Percentiles rank a stretch among this genome's conserved stretches.
phyloP scores from a whole-genome alignment of 2,113 vertebrate genomes.

The Marmota flaviventris region DNA sequence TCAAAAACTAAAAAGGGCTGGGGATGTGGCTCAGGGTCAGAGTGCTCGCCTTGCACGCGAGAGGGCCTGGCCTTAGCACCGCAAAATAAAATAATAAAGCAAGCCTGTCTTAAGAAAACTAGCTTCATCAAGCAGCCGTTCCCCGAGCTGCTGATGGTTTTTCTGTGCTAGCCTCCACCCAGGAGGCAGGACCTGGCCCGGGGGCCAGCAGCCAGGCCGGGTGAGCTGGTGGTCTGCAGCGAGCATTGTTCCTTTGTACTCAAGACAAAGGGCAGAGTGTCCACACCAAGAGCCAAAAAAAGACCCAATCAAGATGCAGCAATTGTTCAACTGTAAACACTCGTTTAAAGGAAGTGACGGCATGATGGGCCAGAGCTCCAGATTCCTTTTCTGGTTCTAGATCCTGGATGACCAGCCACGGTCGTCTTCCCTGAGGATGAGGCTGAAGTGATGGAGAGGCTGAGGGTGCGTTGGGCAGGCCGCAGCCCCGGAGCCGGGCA shows the following conservation, averaged over 20 bases:
- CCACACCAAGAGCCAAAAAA: conserved; percentile 41
- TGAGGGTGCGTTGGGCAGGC: too few relatives aligned
- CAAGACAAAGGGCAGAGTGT: conserved; percentile 56
- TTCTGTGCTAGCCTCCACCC: neutral
- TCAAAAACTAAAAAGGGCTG: neutral
- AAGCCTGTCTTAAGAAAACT: neutral
- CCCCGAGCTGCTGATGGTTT: neutral
- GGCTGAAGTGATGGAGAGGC: too few relatives aligned
- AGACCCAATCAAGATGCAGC: neutral
- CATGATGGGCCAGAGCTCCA: neutral
- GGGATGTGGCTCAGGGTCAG: neutral
- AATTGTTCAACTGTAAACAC: conserved; percentile 45
- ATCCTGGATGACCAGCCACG: neutral
- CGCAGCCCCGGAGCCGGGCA: too few relatives aligned
- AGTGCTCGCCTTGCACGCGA: accelerated
- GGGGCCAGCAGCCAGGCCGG: too few relatives aligned
- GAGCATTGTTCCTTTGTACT: neutral
- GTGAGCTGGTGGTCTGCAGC: too few relatives aligned
- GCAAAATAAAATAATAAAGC: too few relatives aligned
- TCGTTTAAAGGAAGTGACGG: neutral
- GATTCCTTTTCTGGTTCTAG: neutral
- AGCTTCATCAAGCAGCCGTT: neutral
- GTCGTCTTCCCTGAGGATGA: too few relatives aligned
- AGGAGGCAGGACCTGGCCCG: neutral
- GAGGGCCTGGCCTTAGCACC: neutral